These are phyloP conservation scores for Aphidius gifuensis DNA, from an alignment of 1,140 invertebrate genomes.

Conservation along the genomic window DNA sequence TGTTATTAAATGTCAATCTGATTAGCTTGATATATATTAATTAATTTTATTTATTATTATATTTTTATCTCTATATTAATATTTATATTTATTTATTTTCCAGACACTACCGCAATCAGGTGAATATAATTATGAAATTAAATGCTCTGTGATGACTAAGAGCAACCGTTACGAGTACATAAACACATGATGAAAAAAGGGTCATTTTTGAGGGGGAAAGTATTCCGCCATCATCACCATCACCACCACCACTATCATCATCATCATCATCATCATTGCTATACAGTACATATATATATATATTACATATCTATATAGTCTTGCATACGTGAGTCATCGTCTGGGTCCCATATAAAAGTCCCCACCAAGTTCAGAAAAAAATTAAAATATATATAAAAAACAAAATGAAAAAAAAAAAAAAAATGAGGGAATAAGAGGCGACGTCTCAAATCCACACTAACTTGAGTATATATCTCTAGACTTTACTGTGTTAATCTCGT, in stretches of 20 bases:
- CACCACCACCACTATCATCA: background rate
- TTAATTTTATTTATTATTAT: background rate
- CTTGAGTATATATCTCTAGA: no score
- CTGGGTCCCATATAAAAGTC: no score
- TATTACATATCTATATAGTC: no score
- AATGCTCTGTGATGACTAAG: constrained; percentile 4
- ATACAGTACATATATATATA: background rate
- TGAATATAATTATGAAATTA: constrained; percentile 7
- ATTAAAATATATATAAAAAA: no score
- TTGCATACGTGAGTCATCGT: constrained; percentile 4
- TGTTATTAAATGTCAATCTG: no score
- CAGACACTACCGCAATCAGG: constrained; percentile 8
- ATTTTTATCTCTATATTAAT: constrained; percentile 5
- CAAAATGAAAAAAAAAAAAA: no score
- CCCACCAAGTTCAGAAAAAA: no score
- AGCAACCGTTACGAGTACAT: constrained; percentile 8
- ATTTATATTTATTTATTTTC: background rate
- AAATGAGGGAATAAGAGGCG: no score
- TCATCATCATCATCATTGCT: background rate
- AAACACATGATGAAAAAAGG: constrained; percentile 11
- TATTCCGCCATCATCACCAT: constrained; percentile 10
- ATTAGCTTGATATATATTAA: no score
- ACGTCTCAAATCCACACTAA: no score
- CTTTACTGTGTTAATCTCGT: constrained; percentile 35
- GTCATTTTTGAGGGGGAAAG: constrained; percentile 18